These are phyloP conservation scores for Euphydryas editha DNA, from an alignment of 2,888 invertebrate species.

Conservation along the genomic window DNA sequence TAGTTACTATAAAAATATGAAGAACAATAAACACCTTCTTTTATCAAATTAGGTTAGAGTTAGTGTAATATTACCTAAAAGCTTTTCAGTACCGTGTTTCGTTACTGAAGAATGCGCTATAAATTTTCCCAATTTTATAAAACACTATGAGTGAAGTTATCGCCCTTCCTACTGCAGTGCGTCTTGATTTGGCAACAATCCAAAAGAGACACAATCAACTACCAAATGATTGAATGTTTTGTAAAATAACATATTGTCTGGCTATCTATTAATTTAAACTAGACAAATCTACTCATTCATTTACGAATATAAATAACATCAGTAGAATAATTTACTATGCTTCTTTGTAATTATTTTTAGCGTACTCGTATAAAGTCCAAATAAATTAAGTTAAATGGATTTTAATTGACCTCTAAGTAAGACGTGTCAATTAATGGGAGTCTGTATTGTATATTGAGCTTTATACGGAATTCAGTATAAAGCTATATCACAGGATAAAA, in stretches of 20 bases:
- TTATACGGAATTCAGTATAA: no score
- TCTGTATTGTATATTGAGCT: no score
- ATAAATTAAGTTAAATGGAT: no score
- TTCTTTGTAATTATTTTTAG: background rate
- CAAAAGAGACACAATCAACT: conserved; percentile 70
- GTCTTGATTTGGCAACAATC: conserved; percentile 71
- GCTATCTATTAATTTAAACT: conserved; percentile 8
- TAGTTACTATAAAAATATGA: no score
- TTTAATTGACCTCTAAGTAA: no score
- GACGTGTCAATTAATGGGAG: no score
- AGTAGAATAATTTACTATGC: background rate
- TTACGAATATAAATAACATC: background rate
- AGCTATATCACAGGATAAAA: no score
- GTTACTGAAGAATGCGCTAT: conserved; percentile 7
- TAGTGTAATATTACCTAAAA: no score
- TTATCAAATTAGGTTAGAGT: no score
- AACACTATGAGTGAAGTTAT: conserved; percentile 28
- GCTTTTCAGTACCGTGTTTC: background rate
- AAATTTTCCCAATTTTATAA: conserved; percentile 15
- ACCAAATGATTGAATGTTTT: conserved; percentile 38
- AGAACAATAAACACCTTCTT: no score
- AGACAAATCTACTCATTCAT: background rate
- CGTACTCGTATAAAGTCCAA: no score
- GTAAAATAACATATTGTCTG: conserved; percentile 36
- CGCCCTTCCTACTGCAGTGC: conserved; percentile 58